These are phyloP conservation scores for Anser brachyrhynchus DNA, from an alignment of 2,113 vertebrate species.

Conservation along the genomic window DNA sequence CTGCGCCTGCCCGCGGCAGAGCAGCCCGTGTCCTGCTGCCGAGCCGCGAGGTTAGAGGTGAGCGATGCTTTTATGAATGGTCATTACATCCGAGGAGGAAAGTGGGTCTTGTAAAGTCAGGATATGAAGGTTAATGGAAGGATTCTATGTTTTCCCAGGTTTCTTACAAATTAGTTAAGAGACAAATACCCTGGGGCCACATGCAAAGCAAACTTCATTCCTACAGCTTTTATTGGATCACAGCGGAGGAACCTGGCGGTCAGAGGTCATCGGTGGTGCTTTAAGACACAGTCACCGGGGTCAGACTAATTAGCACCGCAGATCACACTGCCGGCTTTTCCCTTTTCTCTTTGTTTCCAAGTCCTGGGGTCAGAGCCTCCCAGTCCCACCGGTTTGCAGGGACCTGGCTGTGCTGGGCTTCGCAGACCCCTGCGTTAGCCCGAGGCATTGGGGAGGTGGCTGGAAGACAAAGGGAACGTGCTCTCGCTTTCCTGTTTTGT, in stretches of 20 bases:
- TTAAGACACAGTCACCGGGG: constrained; percentile 46
- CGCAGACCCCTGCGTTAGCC: background rate
- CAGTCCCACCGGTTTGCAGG: background rate
- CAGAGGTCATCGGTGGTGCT: constrained; percentile 52
- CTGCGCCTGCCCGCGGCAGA: background rate
- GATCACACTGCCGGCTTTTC: constrained; percentile 20
- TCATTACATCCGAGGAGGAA: constrained; percentile 1
- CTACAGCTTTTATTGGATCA: constrained; percentile 26
- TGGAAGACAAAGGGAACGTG: accelerated
- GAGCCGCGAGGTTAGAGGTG: background rate
- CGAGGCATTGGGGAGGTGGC: background rate
- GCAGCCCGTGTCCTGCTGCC: background rate
- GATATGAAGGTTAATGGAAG: constrained; percentile 18
- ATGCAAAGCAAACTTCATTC: constrained; percentile 31
- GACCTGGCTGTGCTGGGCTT: background rate
- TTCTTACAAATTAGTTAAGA: constrained; percentile 29
- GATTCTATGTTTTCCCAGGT: background rate
- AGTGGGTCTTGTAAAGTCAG: background rate
- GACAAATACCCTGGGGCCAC: background rate
- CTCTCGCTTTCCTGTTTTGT: background rate
- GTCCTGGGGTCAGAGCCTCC: background rate
- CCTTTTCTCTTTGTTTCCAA: background rate
- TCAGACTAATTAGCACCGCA: constrained; percentile 58
- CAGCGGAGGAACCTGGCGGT: background rate
- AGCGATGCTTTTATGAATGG: background rate